Conservation (phyloP, 2,113 vertebrate genomes). For the Nyctereutes procyonoides region DNA sequence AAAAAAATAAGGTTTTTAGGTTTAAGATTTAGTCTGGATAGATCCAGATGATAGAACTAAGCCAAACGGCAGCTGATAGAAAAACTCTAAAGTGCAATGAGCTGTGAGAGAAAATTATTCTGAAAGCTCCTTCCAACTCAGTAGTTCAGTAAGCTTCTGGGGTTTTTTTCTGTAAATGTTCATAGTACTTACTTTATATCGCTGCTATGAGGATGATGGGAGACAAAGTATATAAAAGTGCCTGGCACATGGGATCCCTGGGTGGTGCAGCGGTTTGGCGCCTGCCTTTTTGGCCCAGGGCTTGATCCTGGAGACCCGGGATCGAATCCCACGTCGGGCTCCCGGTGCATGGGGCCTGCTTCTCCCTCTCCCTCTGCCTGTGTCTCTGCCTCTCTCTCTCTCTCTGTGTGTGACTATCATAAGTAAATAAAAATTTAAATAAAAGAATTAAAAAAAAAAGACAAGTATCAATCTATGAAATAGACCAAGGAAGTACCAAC, state of each 20-base stretch:
- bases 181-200: neutral
- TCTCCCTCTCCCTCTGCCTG: too few species aligned
- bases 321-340: too few species aligned
- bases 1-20: too few species aligned
- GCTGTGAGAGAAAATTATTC: neutral
- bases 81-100: neutral
- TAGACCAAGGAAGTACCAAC: constrained; percentile 49
- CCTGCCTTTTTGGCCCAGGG: too few species aligned
- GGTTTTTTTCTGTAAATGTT: neutral
- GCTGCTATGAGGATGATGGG: neutral
- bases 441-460: too few species aligned
- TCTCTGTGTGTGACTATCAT: too few species aligned
- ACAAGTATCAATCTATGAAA: neutral
- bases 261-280: too few species aligned
- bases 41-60: neutral
- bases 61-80: neutral
- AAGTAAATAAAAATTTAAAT: too few species aligned
- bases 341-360: too few species aligned
- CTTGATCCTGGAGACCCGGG: too few species aligned
- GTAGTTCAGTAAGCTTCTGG: neutral
- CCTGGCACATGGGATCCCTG: neutral
- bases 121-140: neutral
- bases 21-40: neutral
- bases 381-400: too few species aligned
- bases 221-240: neutral